Evolutionary conservation across 2,113 vertebrate species (phyloP).

Genomic region (Phaetusa simplex): DNA sequence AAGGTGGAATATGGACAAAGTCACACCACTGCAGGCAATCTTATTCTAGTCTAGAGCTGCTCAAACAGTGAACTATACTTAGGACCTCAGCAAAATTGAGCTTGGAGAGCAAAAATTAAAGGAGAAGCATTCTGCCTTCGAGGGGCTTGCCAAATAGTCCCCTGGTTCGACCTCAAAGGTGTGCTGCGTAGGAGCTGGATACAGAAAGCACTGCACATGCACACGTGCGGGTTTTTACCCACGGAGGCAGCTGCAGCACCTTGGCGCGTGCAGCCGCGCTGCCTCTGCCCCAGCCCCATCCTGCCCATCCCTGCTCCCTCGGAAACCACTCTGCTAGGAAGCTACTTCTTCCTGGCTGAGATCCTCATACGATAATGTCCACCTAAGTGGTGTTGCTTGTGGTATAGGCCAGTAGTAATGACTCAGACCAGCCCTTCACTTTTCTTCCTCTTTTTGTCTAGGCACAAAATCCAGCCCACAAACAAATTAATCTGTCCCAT

Average conservation of each 20-base stretch:
- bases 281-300: not conserved
- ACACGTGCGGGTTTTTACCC: not conserved
- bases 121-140: not conserved
- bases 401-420: not conserved
- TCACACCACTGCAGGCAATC: not conserved
- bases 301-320: not conserved
- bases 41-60: not conserved
- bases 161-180: not conserved
- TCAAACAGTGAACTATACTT: not conserved
- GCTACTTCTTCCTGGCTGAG: not conserved
- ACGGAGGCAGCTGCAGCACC: not conserved
- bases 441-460: not conserved
- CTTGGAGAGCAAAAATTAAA: not conserved
- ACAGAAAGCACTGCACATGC: not conserved
- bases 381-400: not conserved
- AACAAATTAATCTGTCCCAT: not conserved
- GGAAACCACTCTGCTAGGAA: not conserved
- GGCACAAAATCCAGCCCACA: conserved; percentile 1
- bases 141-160: not conserved
- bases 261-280: rapidly evolving
- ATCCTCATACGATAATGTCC: not conserved
- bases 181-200: not conserved
- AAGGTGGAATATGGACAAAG: not conserved
- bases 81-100: not conserved
- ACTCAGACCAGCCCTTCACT: not conserved